Conservation (phyloP, 2,888 invertebrate genomes). For the Eupithecia abbreviata region DNA sequence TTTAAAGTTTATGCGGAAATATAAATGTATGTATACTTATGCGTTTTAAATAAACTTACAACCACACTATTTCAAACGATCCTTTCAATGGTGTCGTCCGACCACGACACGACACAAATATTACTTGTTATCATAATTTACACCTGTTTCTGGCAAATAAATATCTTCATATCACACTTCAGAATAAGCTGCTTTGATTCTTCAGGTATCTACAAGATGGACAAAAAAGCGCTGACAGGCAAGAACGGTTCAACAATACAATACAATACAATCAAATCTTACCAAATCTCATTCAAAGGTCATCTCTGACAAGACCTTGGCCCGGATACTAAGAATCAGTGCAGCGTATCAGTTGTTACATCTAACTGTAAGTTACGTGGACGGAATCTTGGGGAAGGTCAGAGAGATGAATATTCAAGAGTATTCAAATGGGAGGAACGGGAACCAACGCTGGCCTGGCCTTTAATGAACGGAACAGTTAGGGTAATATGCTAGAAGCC, state of each 20-base stretch:
- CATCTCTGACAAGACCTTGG: constrained; percentile 40
- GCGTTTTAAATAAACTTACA: no score
- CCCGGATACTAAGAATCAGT: constrained; percentile 36
- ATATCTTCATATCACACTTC: neutral
- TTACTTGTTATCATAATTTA: no score
- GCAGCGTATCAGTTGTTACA: constrained; percentile 31
- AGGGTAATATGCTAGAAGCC: neutral
- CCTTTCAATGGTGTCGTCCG: no score
- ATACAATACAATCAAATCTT: constrained; percentile 21
- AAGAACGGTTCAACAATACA: constrained; percentile 8
- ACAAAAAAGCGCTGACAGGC: constrained; percentile 9
- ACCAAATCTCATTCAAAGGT: constrained; percentile 24
- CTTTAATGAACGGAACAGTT: neutral
- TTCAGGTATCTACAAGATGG: neutral
- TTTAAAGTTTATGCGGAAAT: no score
- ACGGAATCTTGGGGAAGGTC: constrained; percentile 33
- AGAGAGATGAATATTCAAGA: constrained; percentile 17
- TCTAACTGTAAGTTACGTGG: constrained; percentile 42
- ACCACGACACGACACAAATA: no score
- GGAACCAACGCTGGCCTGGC: constrained; percentile 10
- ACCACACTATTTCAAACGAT: no score
- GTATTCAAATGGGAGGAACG: constrained; percentile 28
- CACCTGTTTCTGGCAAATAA: neutral
- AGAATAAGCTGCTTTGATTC: no score
- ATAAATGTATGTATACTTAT: no score